Evolutionary conservation across 2,113 vertebrate species (phyloP), one percentile per base, ranked within the genome.

Genomic region (Neogobius melanostomus): DNA sequence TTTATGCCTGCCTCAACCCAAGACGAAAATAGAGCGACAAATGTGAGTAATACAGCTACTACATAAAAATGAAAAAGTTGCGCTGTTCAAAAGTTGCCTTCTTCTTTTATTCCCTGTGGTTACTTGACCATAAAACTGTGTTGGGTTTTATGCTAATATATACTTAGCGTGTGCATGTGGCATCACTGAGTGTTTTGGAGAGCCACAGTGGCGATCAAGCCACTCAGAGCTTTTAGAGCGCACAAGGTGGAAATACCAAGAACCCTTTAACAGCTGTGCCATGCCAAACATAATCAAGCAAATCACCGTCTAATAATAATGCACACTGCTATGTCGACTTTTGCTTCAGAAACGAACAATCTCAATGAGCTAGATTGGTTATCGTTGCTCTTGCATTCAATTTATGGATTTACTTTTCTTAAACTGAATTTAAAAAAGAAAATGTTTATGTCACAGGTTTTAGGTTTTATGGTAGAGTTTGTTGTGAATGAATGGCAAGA

Each of bases 201-300:
- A 81, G 77, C 59, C 44, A 68, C 64, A n/a, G 63, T 66, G 67
- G 71, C 17, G 64, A 82, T 69, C 71, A 83, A 78, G 79, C 77
- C 84, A 85, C 81, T 82, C 72, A 80, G 72, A 80, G 81, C 86
- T 84, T 84, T 87, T 73, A 88, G 75, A 74, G 70, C 64, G n/a
- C 36, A 50, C 60, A 44, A 72, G 63, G 66, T 70, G 62, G 67
- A 81, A 79, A 76, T 53, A 68, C 3, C 11, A 66, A 83, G 68
- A 68, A 76, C 61, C 49, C 66, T 56, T 79, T 54, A 77, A 72
- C 73, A 43, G 16, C 59, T 60, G 47, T 14, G 61, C 61, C 66
- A 50, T 14, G 51, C 59, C 68, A 78, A 77, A 83, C 28, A 76
- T 56, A 75, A 62, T 36, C 52, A 15, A 17, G 68, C 44, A 77